These are phyloP conservation scores for Dicycla oo DNA, from an alignment of 2,888 invertebrate species.

Conservation along the genomic window DNA sequence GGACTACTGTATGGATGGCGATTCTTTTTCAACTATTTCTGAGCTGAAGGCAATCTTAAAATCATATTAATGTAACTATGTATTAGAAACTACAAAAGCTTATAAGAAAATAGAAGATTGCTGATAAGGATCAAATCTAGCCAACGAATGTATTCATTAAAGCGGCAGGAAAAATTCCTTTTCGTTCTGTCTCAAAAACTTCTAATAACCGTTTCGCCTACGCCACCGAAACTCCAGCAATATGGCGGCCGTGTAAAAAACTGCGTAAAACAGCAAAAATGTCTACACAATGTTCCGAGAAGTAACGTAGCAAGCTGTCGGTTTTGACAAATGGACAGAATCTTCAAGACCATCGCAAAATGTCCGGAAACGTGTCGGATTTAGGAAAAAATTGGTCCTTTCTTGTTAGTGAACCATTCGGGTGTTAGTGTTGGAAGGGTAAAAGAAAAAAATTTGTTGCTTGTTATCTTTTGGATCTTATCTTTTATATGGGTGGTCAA, in stretches of 20 bases:
- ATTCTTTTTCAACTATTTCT: too few species aligned
- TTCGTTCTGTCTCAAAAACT: constrained; percentile 9
- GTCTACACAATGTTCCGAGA: constrained; percentile 46
- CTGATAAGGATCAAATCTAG: too few species aligned
- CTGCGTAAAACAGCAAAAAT: constrained; percentile 55
- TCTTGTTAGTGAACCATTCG: constrained; percentile 60
- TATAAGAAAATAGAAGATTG: too few species aligned
- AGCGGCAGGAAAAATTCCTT: too few species aligned
- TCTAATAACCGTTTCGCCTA: constrained; percentile 12
- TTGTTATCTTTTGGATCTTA: constrained; percentile 32
- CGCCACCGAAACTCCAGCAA: constrained; percentile 23
- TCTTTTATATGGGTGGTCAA: constrained; percentile 22
- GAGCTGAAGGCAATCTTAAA: too few species aligned
- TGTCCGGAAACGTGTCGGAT: constrained; percentile 50
- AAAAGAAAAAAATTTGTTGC: constrained; percentile 37
- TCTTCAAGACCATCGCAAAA: constrained; percentile 61
- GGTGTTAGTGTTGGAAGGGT: constrained; percentile 49
- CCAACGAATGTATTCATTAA: too few species aligned
- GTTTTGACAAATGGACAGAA: constrained; percentile 73
- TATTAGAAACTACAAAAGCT: too few species aligned
- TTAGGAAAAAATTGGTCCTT: constrained; percentile 66
- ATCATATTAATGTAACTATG: too few species aligned
- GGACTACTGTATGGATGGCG: too few species aligned
- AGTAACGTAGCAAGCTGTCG: constrained; percentile 67
- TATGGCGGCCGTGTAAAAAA: constrained; percentile 43